These are phyloP conservation scores for Plagodis pulveraria DNA, from an alignment of 2,888 invertebrate species.

Conservation along the genomic window DNA sequence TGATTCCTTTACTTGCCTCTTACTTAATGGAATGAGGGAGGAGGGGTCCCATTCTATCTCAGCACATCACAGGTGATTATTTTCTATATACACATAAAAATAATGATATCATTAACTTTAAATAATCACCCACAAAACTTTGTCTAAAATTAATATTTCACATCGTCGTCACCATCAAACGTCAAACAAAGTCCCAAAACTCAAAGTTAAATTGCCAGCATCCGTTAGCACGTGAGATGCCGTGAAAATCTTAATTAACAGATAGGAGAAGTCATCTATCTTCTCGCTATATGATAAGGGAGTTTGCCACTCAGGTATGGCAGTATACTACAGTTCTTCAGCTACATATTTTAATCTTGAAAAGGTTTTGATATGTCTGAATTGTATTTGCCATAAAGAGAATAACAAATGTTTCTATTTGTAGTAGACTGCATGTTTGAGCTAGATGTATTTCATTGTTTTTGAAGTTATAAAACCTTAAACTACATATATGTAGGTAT, in stretches of 20 bases:
- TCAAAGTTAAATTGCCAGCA: constrained; percentile 77
- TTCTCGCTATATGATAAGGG: constrained; percentile 70
- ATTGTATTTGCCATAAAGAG: no score
- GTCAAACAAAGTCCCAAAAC: constrained; percentile 52
- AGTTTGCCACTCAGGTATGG: constrained; percentile 8
- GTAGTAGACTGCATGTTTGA: no score
- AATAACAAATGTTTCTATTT: no score
- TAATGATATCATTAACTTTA: background rate
- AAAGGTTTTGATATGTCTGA: background rate
- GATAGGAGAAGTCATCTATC: constrained; percentile 77
- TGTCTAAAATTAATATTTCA: constrained; percentile 16
- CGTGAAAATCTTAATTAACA: constrained; percentile 84
- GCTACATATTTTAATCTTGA: background rate
- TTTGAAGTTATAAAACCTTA: no score
- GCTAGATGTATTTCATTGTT: no score
- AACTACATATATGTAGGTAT: no score
- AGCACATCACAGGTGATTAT: no score
- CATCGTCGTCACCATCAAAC: constrained; percentile 28
- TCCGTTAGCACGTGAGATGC: constrained; percentile 76
- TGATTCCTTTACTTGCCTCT: no score
- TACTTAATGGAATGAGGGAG: no score
- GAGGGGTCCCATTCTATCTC: no score
- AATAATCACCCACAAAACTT: constrained; percentile 1
- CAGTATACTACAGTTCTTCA: constrained; percentile 3
- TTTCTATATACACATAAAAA: no score